These are phyloP conservation scores for Lasioglossum albipes DNA, from an alignment of 1,140 invertebrate genomes.

Conservation along the genomic window DNA sequence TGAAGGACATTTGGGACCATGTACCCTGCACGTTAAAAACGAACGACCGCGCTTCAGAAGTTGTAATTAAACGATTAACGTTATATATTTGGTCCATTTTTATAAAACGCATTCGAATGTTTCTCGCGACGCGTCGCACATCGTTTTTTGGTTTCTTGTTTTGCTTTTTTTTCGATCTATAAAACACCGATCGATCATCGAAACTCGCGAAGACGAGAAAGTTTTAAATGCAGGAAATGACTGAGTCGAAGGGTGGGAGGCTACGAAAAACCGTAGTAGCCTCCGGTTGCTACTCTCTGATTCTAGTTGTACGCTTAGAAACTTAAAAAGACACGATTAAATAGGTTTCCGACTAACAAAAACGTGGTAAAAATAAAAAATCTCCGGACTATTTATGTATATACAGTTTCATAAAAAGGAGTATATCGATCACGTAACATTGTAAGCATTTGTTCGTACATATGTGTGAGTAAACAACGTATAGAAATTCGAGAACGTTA, in stretches of 20 bases:
- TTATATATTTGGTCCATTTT: slow-evolving; percentile 50
- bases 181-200: background rate
- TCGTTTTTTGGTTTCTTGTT: background rate
- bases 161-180: background rate
- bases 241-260: background rate
- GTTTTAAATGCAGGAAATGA: background rate
- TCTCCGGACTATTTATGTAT: background rate
- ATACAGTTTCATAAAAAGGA: slow-evolving; percentile 3
- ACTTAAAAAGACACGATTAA: slow-evolving; percentile 4
- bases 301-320: background rate
- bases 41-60: background rate
- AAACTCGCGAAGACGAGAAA: background rate
- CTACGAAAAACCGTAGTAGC: background rate
- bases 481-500: background rate
- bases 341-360: background rate
- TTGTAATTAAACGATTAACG: slow-evolving; percentile 23
- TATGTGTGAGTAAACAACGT: slow-evolving; percentile 26
- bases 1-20: slow-evolving; percentile 15
- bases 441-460: slow-evolving; percentile 1
- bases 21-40: slow-evolving; percentile 12
- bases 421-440: background rate
- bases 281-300: background rate
- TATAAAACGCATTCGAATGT: slow-evolving; percentile 20
- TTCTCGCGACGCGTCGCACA: background rate
- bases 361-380: no score